Conservation (phyloP, 2,113 vertebrate species). For the Eolophus roseicapilla region DNA sequence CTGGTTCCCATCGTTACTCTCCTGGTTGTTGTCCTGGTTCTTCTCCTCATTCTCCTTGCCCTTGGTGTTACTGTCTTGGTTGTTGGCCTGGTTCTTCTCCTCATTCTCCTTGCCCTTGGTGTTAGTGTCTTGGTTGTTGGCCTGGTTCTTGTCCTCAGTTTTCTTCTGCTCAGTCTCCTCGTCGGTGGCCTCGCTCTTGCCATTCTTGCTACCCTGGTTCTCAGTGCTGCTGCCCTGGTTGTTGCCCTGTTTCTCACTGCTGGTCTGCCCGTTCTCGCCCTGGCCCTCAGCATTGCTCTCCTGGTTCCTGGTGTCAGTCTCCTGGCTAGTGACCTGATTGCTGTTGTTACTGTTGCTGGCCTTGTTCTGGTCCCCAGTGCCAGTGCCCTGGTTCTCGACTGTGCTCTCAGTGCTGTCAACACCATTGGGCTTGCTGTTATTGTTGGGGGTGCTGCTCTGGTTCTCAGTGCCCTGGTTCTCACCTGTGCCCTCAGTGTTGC, state of each 20-base stretch:
- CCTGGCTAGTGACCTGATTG: neutral
- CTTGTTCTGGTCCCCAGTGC: neutral
- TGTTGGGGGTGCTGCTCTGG: neutral
- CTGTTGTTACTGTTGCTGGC: neutral
- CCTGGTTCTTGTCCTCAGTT: neutral
- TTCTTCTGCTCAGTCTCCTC: too few relatives aligned
- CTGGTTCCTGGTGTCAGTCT: neutral
- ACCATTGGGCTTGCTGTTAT: neutral
- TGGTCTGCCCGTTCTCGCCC: neutral
- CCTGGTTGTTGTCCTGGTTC: fast-evolving
- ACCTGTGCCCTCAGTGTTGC: too few relatives aligned
- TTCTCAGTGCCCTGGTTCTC: too few relatives aligned
- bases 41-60: neutral
- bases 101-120: neutral
- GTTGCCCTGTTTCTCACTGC: neutral
- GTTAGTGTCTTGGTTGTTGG: too few relatives aligned
- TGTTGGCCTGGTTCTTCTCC: neutral
- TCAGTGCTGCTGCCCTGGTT: neutral
- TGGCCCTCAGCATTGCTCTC: neutral
- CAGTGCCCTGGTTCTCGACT: neutral
- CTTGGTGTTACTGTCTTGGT: too few relatives aligned
- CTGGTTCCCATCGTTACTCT: fast-evolving
- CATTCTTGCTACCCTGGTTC: neutral
- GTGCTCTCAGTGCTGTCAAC: too few relatives aligned
- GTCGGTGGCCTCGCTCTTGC: neutral